These are phyloP conservation scores for Drosophila mettleri DNA, from an alignment of 2,888 invertebrate species.

Conservation along the genomic window DNA sequence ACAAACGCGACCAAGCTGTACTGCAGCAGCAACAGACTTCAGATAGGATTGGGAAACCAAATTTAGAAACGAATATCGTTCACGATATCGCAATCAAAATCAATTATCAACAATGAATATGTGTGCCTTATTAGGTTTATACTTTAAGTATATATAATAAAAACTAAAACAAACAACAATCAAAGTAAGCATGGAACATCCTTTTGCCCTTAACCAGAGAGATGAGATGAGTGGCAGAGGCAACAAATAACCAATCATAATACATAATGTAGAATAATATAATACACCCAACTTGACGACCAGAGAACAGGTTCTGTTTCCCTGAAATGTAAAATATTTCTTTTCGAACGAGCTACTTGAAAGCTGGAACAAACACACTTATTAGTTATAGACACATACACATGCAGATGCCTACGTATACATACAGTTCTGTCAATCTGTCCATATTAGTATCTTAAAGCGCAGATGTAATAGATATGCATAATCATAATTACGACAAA, in stretches of 20 bases:
- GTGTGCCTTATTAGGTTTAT: constrained; percentile 85
- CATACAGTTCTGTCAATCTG: constrained; percentile 47
- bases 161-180: constrained; percentile 13
- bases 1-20: constrained; percentile 27
- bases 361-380: constrained; percentile 21
- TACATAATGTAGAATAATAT: constrained; percentile 64
- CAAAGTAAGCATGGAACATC: background rate
- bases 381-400: constrained; percentile 15
- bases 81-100: constrained; percentile 21
- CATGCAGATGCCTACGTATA: constrained; percentile 18
- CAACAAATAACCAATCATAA: constrained; percentile 43
- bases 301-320: constrained; percentile 4
- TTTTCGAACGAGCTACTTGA: constrained; percentile 19
- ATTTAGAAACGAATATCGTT: constrained; percentile 21
- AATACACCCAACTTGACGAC: constrained; percentile 37
- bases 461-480: constrained; percentile 44
- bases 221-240: constrained; percentile 23
- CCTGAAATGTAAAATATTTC: constrained; percentile 48
- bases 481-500: constrained; percentile 43
- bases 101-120: constrained; percentile 76
- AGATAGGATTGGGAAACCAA: constrained; percentile 18
- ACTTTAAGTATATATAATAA: constrained; percentile 69
- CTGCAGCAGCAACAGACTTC: constrained; percentile 22
- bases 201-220: constrained; percentile 8
- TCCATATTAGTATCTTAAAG: constrained; percentile 60